Evolutionary conservation across 2,888 invertebrate species (phyloP).

Genomic region (Orchestes rusci): DNA sequence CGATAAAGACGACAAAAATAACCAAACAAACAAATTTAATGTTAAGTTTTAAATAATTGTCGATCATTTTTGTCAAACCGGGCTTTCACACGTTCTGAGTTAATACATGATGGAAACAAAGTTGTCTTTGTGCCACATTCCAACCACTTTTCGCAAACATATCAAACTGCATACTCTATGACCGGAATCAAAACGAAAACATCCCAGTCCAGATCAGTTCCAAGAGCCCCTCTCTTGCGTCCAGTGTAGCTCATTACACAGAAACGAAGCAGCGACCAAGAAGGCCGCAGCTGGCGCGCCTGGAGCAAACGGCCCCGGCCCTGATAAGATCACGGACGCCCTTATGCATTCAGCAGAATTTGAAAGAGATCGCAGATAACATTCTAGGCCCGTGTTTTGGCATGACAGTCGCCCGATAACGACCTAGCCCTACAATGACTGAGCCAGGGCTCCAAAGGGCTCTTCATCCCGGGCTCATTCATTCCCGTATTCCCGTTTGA

Average conservation of each 20-base stretch:
- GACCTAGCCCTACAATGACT: conserved; percentile 35
- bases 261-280: conserved; percentile 6
- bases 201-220: too few species aligned
- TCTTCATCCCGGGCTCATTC: conserved; percentile 31
- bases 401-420: conserved; percentile 47
- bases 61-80: too few species aligned
- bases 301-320: conserved; percentile 37
- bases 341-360: conserved; percentile 48
- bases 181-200: too few species aligned
- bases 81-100: too few species aligned
- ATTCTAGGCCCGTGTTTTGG: conserved; percentile 48
- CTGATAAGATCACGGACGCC: conserved; percentile 44
- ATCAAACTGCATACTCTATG: too few species aligned
- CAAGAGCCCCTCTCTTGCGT: conserved; percentile 20
- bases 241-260: conserved; percentile 16
- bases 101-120: too few species aligned
- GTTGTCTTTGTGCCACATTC: too few species aligned
- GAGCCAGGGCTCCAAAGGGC: conserved; percentile 29
- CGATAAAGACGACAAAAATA: too few species aligned
- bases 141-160: too few species aligned
- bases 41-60: too few species aligned
- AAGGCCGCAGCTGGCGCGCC: conserved; percentile 42
- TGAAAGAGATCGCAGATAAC: conserved; percentile 48
- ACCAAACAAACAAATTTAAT: too few species aligned
- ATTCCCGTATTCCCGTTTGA: conserved; percentile 22